phyloP scores from a whole-genome alignment of 2,888 invertebrate species.

The Crossocerus cetratus region DNA sequence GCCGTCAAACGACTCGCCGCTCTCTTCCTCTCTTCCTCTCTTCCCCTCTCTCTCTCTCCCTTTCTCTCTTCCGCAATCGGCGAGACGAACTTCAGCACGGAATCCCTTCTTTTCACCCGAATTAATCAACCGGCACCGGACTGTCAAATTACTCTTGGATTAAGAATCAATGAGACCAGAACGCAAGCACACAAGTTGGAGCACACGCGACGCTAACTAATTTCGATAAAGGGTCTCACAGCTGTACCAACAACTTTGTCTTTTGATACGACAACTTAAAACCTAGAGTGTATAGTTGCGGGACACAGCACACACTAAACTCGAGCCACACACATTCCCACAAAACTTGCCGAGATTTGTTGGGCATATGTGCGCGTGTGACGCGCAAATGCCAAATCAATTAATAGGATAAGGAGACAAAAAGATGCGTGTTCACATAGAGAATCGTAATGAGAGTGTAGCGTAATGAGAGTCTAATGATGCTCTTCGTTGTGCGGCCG shows the following conservation, averaged over 20 bases:
- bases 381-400: conserved; percentile 54
- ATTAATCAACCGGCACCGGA: conserved; percentile 30
- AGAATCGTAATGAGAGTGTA: conserved; percentile 60
- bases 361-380: conserved; percentile 36
- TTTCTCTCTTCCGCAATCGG: conserved; percentile 21
- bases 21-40: no score
- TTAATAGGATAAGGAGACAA: conserved; percentile 49
- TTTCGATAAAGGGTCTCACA: conserved; percentile 37
- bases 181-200: no score
- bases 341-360: conserved; percentile 15
- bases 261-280: conserved; percentile 62
- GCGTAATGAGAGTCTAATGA: conserved; percentile 46
- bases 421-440: conserved; percentile 68
- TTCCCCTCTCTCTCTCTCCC: no score
- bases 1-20: conserved; percentile 17
- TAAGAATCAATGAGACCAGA: background rate
- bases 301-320: conserved; percentile 28
- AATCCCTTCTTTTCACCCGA: conserved; percentile 38
- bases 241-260: conserved; percentile 49
- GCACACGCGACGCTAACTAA: conserved; percentile 21
- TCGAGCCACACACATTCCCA: no score
- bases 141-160: background rate
- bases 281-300: conserved; percentile 24
- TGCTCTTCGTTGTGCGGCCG: conserved; percentile 57
- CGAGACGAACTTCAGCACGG: conserved; percentile 23